Percentiles rank a stretch among this genome's conserved stretches.
These are phyloP conservation scores for Lasiurus borealis DNA, from an alignment of 2,113 vertebrate genomes.

Conservation along the genomic window DNA sequence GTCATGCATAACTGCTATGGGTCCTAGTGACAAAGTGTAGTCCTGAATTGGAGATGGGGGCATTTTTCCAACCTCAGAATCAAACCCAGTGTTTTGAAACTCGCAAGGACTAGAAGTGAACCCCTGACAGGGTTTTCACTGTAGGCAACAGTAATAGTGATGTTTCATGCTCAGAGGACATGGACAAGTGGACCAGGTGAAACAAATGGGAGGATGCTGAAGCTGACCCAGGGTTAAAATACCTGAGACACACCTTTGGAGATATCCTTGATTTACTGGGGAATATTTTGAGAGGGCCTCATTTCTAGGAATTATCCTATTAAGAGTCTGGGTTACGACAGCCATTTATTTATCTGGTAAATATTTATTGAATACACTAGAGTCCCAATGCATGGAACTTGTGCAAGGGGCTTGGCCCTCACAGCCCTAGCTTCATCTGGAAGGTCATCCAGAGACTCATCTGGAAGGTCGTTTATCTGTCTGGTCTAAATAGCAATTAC, in stretches of 20 bases:
- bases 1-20: neutral
- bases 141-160: too few relatives aligned
- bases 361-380: neutral
- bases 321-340: neutral
- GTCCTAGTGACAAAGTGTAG: neutral
- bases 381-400: too few relatives aligned
- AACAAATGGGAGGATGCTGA: neutral
- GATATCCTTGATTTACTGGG: neutral
- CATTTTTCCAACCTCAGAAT: constrained; percentile 2
- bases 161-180: neutral
- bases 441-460: too few relatives aligned
- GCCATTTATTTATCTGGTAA: neutral
- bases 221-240: neutral
- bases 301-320: constrained; percentile 23
- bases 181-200: neutral
- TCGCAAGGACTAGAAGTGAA: neutral
- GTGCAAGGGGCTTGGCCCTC: too few relatives aligned
- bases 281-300: neutral
- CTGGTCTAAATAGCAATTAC: too few relatives aligned
- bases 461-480: too few relatives aligned
- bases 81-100: neutral
- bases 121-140: neutral
- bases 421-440: too few relatives aligned
- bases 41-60: neutral
- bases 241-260: neutral